These are phyloP conservation scores for Eristalis tenax DNA, from an alignment of 2,888 invertebrate species.

Conservation along the genomic window DNA sequence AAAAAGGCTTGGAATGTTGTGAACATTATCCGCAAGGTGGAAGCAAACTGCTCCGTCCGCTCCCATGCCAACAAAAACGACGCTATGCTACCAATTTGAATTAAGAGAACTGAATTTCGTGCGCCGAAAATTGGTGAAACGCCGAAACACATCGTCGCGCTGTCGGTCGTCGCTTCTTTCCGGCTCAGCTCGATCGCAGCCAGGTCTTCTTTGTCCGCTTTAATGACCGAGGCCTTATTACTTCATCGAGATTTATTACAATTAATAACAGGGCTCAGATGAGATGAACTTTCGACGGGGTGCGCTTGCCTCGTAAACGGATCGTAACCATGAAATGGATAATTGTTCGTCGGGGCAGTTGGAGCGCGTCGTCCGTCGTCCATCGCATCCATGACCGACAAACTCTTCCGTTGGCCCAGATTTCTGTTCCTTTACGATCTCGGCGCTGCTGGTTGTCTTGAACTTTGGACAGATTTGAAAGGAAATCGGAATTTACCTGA, in stretches of 20 bases:
- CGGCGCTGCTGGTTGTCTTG: not conserved
- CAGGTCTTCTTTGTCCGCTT: constrained; percentile 49
- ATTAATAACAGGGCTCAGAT: constrained; percentile 79
- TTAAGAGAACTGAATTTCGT: constrained; percentile 40
- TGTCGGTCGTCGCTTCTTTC: not conserved
- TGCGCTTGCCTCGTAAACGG: constrained; percentile 54
- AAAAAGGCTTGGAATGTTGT: constrained; percentile 50
- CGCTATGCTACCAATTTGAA: constrained; percentile 35
- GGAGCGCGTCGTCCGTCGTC: not conserved
- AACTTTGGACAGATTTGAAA: constrained; percentile 32
- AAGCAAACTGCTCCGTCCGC: not conserved
- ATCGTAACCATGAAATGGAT: constrained; percentile 68
- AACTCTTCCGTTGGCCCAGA: constrained; percentile 53
- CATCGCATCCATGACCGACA: constrained; percentile 32
- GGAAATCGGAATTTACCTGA: constrained; percentile 44
- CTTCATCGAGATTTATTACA: constrained; percentile 80
- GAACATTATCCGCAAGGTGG: constrained; percentile 51
- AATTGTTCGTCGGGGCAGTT: constrained; percentile 42
- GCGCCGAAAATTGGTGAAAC: constrained; percentile 32
- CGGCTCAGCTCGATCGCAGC: not conserved
- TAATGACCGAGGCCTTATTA: constrained; percentile 74
- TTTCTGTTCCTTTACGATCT: constrained; percentile 16
- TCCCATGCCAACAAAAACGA: not conserved
- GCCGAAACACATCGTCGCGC: constrained; percentile 6
- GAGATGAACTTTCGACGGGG: constrained; percentile 59